Percentiles rank a stretch among this genome's conserved stretches.
Evolutionary conservation across 2,797 vertebrate genomes (phyloP).

Genomic region (Choloepus didactylus): DNA sequence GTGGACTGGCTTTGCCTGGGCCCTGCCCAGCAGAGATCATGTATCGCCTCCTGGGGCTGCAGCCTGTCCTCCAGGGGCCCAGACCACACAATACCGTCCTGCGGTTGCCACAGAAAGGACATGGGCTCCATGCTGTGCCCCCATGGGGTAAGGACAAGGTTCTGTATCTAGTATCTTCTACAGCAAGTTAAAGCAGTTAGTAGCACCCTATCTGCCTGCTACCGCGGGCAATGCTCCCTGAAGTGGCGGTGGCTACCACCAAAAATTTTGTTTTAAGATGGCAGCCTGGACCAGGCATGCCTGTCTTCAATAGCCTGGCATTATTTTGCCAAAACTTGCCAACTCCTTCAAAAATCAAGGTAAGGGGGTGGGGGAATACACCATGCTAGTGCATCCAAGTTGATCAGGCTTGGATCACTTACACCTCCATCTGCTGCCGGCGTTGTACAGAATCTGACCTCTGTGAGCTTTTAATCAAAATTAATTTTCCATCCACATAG

Average conservation of each 20-base stretch:
- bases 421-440: conserved; percentile 55
- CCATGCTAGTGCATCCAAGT: background rate
- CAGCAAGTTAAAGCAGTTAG: background rate
- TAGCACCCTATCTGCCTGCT: background rate
- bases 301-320: conserved; percentile 44
- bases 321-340: conserved; percentile 63
- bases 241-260: background rate
- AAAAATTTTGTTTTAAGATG: conserved; percentile 51
- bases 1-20: conserved; percentile 80
- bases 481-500: conserved; percentile 54
- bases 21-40: conserved; percentile 84
- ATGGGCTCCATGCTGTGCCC: conserved; percentile 33
- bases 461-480: conserved; percentile 56
- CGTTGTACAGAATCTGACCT: conserved; percentile 40
- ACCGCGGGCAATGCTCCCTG: background rate
- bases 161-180: conserved; percentile 14
- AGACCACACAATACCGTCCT: conserved; percentile 83
- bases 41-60: conserved; percentile 84
- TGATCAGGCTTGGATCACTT: conserved; percentile 29
- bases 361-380: background rate
- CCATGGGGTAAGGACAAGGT: background rate
- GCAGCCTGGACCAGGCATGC: background rate
- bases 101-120: conserved; percentile 69
- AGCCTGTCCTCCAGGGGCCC: conserved; percentile 80
- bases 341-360: conserved; percentile 75